Evolutionary conservation across 1,140 invertebrate species (phyloP), one percentile per base, ranked within the genome.

Genomic region (Manduca sexta): DNA sequence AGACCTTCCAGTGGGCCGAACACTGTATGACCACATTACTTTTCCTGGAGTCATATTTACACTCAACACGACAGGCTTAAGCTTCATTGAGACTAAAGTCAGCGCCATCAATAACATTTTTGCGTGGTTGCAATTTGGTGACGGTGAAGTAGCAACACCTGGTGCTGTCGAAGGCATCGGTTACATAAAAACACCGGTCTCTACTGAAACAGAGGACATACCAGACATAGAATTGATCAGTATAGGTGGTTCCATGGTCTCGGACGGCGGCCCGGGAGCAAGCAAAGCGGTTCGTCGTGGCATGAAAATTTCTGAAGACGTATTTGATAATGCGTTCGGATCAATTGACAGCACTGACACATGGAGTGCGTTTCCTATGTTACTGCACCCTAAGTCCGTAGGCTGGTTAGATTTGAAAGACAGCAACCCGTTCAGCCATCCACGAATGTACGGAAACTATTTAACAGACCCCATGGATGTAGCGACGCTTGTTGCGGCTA

Each of bases 211-310:
- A 3, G 75, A 71, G 39, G 86, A 87, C 51, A 86, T 88, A 57
- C 91, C 91, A 0, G 91, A 93, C 51, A 88, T 91, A 8, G 91
- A 93, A 66, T 60, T 91, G 1, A 88, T 92, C 14, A 88, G 89
- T 53, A 77, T 90, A 13, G 63, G 80, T 1, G 86, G 86, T n/a
- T 87, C 87, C 26, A 66, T 89, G 12, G 56, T 89, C 15, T 89
- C 91, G 0, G 93, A 94, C 57, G 79, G 76, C 4, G 78, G 76
- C 6, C 60, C 45, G 0, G 54, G 51, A 0, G 88, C 88, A 2
- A 92, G 92, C 6, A 62, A 89, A 49, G 71, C 88, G 26, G 55
- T 91, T 6, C 83, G 90, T 67, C 73, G 82, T 60, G 86, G 88
- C 45, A 86, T 90, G 21, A 88, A 89, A 53, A 74, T 93, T 11